A percentile compares a stretch with the other conserved stretches of the same genome.
phyloP scores from a whole-genome alignment of 2,888 invertebrate species.

The Erannis defoliaria region DNA sequence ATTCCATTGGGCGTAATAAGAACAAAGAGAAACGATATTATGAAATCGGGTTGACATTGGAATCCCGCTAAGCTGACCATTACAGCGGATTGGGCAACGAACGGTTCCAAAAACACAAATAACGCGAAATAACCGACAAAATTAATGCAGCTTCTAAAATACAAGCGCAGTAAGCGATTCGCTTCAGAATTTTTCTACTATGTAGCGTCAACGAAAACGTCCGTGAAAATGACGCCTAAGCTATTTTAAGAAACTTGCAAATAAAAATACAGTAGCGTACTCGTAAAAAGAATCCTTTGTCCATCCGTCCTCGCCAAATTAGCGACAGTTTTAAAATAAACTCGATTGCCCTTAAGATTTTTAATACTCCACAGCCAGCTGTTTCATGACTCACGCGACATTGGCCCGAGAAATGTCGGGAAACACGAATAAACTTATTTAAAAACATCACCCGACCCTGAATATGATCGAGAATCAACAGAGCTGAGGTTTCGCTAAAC shows the following conservation, averaged over 20 bases:
- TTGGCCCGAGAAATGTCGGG: conserved; percentile 71
- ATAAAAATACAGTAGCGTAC: conserved; percentile 24
- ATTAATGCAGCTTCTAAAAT: not conserved
- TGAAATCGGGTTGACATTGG: conserved; percentile 25
- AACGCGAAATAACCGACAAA: not conserved
- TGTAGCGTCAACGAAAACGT: not conserved
- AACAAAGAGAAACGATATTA: conserved; percentile 26
- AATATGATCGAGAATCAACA: conserved; percentile 70
- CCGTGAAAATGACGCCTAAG: conserved; percentile 9
- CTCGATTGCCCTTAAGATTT: conserved; percentile 79
- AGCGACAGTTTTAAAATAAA: conserved; percentile 72
- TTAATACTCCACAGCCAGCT: conserved; percentile 79
- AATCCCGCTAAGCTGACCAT: conserved; percentile 13
- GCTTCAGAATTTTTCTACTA: not conserved
- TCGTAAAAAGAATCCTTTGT: conserved; percentile 37
- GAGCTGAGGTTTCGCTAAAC: conserved; percentile 49
- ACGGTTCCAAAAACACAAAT: conserved; percentile 2
- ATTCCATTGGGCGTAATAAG: conserved; percentile 12
- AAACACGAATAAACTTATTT: conserved; percentile 67
- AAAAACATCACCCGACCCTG: conserved; percentile 68
- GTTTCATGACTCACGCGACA: conserved; percentile 79
- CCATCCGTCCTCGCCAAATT: conserved; percentile 45
- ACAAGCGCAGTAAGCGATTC: not conserved
- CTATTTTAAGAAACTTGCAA: conserved; percentile 15
- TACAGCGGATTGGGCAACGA: conserved; percentile 1